phyloP scores from a whole-genome alignment of 2,888 invertebrate genomes.

The Drosophila birchii region DNA sequence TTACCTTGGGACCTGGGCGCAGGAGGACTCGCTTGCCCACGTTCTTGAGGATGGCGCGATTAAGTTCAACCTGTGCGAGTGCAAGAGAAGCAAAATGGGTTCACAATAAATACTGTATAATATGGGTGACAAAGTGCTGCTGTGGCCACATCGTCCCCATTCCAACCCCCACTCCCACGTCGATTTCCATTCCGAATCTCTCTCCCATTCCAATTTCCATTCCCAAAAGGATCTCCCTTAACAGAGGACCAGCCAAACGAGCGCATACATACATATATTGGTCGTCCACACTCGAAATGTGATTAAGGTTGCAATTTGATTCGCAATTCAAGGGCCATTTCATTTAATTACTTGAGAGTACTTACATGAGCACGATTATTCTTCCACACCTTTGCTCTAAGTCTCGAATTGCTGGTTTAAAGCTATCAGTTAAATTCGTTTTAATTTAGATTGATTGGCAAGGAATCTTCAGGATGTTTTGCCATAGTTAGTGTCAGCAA shows the following conservation, averaged over 20 bases:
- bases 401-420: not conserved
- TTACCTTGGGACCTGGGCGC: slow-evolving; percentile 28
- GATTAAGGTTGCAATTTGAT: slow-evolving; percentile 25
- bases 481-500: not conserved
- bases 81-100: slow-evolving; percentile 46
- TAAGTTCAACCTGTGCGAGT: slow-evolving; percentile 87
- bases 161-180: not conserved
- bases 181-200: not conserved
- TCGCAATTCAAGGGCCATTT: slow-evolving; percentile 12
- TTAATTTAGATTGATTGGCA: not conserved
- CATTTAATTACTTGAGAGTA: slow-evolving; percentile 24
- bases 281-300: slow-evolving; percentile 27
- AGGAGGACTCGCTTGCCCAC: slow-evolving; percentile 89
- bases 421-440: not conserved
- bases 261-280: slow-evolving; percentile 13
- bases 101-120: slow-evolving; percentile 52
- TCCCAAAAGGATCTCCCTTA: not conserved
- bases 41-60: slow-evolving; percentile 90
- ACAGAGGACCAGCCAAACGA: slow-evolving; percentile 10
- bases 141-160: not conserved
- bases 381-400: not conserved
- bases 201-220: not conserved
- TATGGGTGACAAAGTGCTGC: slow-evolving; percentile 22
- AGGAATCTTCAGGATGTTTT: not conserved
- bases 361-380: not conserved